These are phyloP conservation scores for Temnothorax rugatulus DNA, from an alignment of 2,888 invertebrate genomes.

Conservation along the genomic window DNA sequence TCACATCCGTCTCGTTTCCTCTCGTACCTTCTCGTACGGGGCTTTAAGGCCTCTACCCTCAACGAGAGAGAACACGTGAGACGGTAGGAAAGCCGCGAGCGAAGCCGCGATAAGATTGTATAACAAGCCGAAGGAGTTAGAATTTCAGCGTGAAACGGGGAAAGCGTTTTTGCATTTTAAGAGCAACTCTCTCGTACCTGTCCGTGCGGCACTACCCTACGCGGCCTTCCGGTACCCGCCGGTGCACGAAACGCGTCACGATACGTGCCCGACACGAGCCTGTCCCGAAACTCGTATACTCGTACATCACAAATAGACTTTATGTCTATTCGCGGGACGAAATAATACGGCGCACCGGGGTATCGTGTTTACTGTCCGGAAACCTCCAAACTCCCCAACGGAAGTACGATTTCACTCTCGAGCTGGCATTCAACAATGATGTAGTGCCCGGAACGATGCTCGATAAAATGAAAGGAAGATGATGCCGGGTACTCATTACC, in stretches of 20 bases:
- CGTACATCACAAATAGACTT: conserved; percentile 57
- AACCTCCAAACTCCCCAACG: conserved; percentile 50
- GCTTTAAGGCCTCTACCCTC: conserved; percentile 36
- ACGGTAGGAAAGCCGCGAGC: conserved; percentile 64
- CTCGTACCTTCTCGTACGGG: conserved; percentile 22
- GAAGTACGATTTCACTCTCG: conserved; percentile 56
- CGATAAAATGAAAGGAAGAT: conserved; percentile 57
- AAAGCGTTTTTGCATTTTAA: conserved; percentile 81
- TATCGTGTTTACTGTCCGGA: conserved; percentile 56
- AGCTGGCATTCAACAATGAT: conserved; percentile 53
- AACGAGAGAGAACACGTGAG: conserved; percentile 43
- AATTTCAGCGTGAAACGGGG: conserved; percentile 81
- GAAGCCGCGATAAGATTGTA: conserved; percentile 82
- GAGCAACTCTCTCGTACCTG: conserved; percentile 51
- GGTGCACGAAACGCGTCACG: conserved; percentile 61
- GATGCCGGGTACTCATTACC: conserved; percentile 45
- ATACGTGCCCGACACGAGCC: conserved; percentile 51
- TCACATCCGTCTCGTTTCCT: conserved; percentile 62
- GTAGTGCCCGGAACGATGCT: conserved; percentile 48
- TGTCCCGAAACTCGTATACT: conserved; percentile 47
- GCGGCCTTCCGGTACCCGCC: conserved; percentile 51
- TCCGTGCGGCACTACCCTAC: conserved; percentile 38
- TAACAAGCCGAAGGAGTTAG: conserved; percentile 82
- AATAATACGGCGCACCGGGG: conserved; percentile 50
- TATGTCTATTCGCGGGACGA: conserved; percentile 40